A percentile compares a stretch with the other conserved stretches of the same genome.
Evolutionary conservation across 2,113 vertebrate genomes (phyloP).

Genomic region (Pagrus major): DNA sequence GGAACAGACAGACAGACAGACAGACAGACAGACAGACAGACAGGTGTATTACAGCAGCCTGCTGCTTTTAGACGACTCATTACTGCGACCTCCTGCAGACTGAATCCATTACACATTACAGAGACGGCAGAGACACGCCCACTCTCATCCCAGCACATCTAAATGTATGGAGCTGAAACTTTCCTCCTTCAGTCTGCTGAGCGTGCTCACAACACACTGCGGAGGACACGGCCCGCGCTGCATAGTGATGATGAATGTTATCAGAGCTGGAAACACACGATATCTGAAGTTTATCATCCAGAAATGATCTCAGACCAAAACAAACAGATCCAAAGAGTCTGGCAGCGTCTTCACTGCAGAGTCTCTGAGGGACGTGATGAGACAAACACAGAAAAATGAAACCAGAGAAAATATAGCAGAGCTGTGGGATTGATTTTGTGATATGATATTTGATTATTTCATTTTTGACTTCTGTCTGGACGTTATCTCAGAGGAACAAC

Average conservation of each 20-base stretch:
- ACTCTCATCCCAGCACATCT: constrained; percentile 19
- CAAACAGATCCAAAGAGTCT: too few species aligned
- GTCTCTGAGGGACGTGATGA: too few species aligned
- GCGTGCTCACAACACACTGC: background rate
- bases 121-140: constrained; percentile 19
- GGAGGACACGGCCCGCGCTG: background rate
- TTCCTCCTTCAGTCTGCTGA: constrained; percentile 28
- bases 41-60: constrained; percentile 44
- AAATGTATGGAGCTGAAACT: constrained; percentile 42
- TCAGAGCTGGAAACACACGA: background rate
- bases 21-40: background rate
- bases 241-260: background rate
- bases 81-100: constrained; percentile 51
- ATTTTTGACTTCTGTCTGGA: too few species aligned
- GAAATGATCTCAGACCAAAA: too few species aligned
- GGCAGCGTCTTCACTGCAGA: too few species aligned
- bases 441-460: too few species aligned
- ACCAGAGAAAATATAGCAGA: too few species aligned
- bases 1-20: background rate
- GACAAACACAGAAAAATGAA: too few species aligned
- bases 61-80: constrained; percentile 73
- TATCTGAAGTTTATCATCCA: background rate
- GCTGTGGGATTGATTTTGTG: too few species aligned
- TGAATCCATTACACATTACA: constrained; percentile 58
- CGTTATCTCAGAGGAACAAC: too few species aligned